Evolutionary conservation across 2,797 vertebrate species (phyloP), one percentile per base, ranked within the genome.

Genomic region (Cyclura pinguis): DNA sequence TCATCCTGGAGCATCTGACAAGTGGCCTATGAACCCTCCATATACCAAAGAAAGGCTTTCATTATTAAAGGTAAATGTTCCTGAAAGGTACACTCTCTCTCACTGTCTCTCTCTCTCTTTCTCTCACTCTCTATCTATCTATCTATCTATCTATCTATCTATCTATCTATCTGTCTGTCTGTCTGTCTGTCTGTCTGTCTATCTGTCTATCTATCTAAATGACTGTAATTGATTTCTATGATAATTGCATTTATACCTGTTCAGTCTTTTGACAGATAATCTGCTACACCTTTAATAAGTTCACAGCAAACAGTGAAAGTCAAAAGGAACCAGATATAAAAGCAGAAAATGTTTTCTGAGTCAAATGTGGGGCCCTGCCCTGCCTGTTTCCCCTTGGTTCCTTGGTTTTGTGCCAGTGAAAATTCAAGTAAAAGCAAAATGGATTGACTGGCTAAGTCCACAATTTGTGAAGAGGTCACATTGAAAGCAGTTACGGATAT

Each of bases 331-430:
- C 86, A 94, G 93, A 78, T 95, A 96, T 94, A 97, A 96, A 93
- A 95, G 92, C 94, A 96, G 80, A 95, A 93, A 96, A 95, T 95
- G 95, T 0, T 24, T 89, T 93, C 92, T 90, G 91, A 95, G 94
- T 89, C 94, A 97, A 93, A 91, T 88, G 93, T 91, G 95, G 93
- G 94, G 93, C 90, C 91, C 91, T 95, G 94, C 92, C 91, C 95
- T 94, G 91, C 94, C 89, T 95, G 92, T 90, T 97, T 97, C 94
- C 96, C 94, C 93, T 96, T 96, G 93, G 94, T 96, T 96, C 89
- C 95, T 95, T 97, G 96, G 93, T 69, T 93, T 93, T 86, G 50
- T 94, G 88, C 96, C 97, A 97, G 96, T 96, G 92, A 97, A 97
- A 97, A 97, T 95, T 92, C 93, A 97, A 96, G 93, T 94, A 91